Percentiles rank a stretch among this genome's conserved stretches.
These are phyloP conservation scores for Papilio dardanus DNA, from an alignment of 1,140 invertebrate species.

Conservation along the genomic window DNA sequence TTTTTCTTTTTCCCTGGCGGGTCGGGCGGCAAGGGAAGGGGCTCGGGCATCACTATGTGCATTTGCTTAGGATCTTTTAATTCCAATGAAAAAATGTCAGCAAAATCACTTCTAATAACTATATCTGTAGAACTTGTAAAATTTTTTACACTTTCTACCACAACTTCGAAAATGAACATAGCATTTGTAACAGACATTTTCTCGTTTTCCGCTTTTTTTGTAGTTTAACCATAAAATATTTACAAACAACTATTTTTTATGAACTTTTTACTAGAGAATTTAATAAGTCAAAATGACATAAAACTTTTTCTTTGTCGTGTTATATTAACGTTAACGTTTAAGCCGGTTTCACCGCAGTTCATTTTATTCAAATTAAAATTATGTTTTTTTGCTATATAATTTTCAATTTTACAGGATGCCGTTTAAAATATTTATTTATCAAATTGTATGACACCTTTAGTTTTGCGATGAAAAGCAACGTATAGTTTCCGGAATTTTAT, in stretches of 20 bases:
- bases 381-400: too few relatives aligned
- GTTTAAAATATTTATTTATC: neutral
- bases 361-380: neutral
- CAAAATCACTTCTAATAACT: constrained; percentile 72
- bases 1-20: constrained; percentile 70
- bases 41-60: constrained; percentile 76
- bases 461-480: neutral
- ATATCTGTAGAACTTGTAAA: constrained; percentile 63
- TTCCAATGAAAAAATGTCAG: constrained; percentile 74
- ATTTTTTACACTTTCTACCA: constrained; percentile 69
- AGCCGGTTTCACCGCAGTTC: neutral
- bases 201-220: constrained; percentile 49
- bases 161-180: constrained; percentile 77
- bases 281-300: constrained; percentile 26
- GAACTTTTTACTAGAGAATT: constrained; percentile 11
- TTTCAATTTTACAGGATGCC: neutral
- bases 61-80: constrained; percentile 76
- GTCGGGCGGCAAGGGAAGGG: constrained; percentile 70
- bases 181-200: constrained; percentile 66
- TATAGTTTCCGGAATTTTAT: neutral
- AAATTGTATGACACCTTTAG: neutral
- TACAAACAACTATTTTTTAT: constrained; percentile 8
- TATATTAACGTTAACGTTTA: neutral
- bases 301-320: neutral
- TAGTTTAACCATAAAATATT: constrained; percentile 31